These are phyloP conservation scores for roundworm (Caenorhabditis elegans) DNA, from an alignment of 1,140 invertebrate genomes.

Conservation along the genomic window DNA sequence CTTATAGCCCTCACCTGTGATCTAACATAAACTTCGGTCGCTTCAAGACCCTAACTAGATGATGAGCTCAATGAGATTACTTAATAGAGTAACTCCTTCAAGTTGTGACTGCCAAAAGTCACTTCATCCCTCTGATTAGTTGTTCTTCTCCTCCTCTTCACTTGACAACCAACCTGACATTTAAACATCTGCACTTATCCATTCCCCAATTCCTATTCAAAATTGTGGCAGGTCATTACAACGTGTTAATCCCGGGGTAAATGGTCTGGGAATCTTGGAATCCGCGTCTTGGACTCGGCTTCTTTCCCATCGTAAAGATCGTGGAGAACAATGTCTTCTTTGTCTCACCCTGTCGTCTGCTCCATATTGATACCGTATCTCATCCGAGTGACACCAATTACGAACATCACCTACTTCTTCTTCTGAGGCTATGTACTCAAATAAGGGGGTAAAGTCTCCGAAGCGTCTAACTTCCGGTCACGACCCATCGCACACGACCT, in stretches of 20 bases:
- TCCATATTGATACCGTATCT: not conserved
- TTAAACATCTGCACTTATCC: slow-evolving; percentile 12
- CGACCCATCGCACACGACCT: slow-evolving; percentile 31
- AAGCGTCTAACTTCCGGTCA: slow-evolving; percentile 30
- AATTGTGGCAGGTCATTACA: not conserved
- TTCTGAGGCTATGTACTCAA: slow-evolving; percentile 4
- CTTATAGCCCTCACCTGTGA: no score
- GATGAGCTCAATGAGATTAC: no score
- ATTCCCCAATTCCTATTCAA: not conserved
- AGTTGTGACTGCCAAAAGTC: no score
- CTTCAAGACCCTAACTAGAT: no score
- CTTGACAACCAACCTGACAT: not conserved
- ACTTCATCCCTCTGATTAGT: no score
- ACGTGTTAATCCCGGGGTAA: slow-evolving; percentile 25
- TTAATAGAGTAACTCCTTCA: no score
- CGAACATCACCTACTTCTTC: not conserved
- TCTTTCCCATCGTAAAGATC: slow-evolving; percentile 13
- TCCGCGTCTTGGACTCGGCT: not conserved
- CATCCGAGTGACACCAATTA: slow-evolving; percentile 1
- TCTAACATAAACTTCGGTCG: no score
- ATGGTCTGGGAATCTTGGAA: slow-evolving; percentile 3
- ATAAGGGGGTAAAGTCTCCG: slow-evolving; percentile 4
- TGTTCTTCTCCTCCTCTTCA: not conserved
- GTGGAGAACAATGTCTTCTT: not conserved
- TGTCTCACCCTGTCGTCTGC: not conserved